phyloP scores from a whole-genome alignment of 2,797 vertebrate species.

The Nothura maculosa region DNA sequence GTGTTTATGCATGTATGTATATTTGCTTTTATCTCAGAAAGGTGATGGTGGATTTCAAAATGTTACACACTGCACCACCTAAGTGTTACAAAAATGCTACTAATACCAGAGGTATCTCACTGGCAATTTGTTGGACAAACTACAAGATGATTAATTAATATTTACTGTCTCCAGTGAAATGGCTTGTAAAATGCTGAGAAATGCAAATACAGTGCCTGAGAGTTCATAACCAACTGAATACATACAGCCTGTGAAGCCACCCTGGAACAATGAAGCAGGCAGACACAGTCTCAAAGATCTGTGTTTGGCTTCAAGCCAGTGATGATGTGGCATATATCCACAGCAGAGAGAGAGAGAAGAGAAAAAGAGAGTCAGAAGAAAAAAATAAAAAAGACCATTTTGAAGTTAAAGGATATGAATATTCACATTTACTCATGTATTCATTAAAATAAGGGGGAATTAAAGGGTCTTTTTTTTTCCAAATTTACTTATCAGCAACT shows the following conservation, averaged over 20 bases:
- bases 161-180: background rate
- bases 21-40: background rate
- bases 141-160: slow-evolving; percentile 12
- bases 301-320: background rate
- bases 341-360: background rate
- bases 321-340: background rate
- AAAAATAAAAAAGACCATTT: background rate
- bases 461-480: background rate
- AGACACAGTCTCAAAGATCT: background rate
- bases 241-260: background rate
- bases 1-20: no score
- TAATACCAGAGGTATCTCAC: background rate
- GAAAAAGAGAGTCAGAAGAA: background rate
- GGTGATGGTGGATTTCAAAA: background rate
- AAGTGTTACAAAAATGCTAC: background rate
- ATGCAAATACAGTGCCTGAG: background rate
- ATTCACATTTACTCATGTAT: background rate
- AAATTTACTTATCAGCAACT: background rate
- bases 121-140: background rate
- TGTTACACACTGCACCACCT: background rate
- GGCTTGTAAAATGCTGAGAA: slow-evolving; percentile 15
- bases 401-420: background rate
- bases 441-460: background rate
- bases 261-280: background rate
- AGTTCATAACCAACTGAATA: background rate